phyloP scores from a whole-genome alignment of 2,113 vertebrate species.

The Nicator chloris region DNA sequence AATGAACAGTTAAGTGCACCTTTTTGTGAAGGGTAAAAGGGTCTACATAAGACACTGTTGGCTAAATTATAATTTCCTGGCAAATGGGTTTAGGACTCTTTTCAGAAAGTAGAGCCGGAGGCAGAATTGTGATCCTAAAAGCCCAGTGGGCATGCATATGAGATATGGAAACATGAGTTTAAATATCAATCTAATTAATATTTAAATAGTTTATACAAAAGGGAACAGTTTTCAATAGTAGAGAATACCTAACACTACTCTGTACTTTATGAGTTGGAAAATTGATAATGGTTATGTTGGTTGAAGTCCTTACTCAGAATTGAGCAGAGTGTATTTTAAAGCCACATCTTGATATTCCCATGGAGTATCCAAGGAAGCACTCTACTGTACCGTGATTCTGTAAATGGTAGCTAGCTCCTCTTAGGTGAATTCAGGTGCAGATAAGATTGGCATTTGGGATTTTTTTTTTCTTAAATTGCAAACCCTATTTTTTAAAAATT shows the following conservation, averaged over 20 bases:
- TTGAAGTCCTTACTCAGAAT: not conserved
- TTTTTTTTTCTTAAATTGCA: not conserved
- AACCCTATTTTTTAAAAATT: not conserved
- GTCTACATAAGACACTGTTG: not conserved
- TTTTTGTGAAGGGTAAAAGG: not conserved
- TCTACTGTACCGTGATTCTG: not conserved
- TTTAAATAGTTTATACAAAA: constrained; percentile 47
- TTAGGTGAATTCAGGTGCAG: not conserved
- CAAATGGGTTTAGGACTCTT: not conserved
- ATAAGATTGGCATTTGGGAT: no score
- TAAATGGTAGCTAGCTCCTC: not conserved
- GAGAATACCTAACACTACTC: not conserved
- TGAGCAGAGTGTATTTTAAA: not conserved
- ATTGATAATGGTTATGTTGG: not conserved
- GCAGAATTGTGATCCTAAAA: constrained; percentile 37
- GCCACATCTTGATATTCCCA: not conserved
- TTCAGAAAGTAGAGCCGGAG: constrained; percentile 36
- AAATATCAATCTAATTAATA: constrained; percentile 59
- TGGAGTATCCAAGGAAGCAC: not conserved
- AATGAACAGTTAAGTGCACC: not conserved
- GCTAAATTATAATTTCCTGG: constrained; percentile 3
- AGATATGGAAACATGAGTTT: constrained; percentile 38
- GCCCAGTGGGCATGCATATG: constrained; percentile 26
- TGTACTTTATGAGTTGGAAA: constrained; percentile 37
- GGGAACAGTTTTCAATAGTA: not conserved